Percentiles rank a stretch among this genome's conserved stretches.
Conservation (phyloP, 1,140 invertebrate genomes). For the Monomorium pharaonis region DNA sequence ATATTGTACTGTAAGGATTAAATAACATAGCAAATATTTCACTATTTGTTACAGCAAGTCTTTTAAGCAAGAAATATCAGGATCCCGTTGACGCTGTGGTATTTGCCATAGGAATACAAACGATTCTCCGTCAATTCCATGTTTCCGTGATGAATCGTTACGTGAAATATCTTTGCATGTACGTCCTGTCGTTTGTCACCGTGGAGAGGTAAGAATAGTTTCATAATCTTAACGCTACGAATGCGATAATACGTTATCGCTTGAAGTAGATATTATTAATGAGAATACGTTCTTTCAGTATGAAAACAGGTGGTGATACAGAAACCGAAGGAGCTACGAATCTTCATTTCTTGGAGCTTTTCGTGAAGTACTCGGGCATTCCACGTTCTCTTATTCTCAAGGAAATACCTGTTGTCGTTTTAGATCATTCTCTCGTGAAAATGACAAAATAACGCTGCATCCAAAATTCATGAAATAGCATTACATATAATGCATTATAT, state of each 20-base stretch:
- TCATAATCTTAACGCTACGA: background rate
- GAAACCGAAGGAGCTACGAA: conserved; percentile 78
- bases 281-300: conserved; percentile 68
- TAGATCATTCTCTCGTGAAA: conserved; percentile 79
- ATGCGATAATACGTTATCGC: background rate
- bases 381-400: conserved; percentile 77
- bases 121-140: conserved; percentile 93
- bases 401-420: conserved; percentile 79
- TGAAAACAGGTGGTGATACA: conserved; percentile 80
- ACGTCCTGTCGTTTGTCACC: conserved; percentile 84
- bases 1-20: background rate
- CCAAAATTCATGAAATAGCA: background rate
- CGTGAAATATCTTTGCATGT: conserved; percentile 90
- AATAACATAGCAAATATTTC: conserved; percentile 22
- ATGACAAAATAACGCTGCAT: conserved; percentile 69
- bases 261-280: background rate
- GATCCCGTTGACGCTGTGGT: conserved; percentile 94
- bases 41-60: conserved; percentile 86
- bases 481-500: conserved; percentile 1
- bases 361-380: conserved; percentile 78
- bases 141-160: conserved; percentile 88
- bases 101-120: conserved; percentile 92
- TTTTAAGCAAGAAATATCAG: conserved; percentile 90
- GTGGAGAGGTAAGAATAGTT: conserved; percentile 76
- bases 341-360: conserved; percentile 79